Percentiles rank a stretch among this genome's conserved stretches.
Conservation (phyloP, 30 jellyfish, hydroid and myxozoan genomes). For the Aurelia sp. region DNA sequence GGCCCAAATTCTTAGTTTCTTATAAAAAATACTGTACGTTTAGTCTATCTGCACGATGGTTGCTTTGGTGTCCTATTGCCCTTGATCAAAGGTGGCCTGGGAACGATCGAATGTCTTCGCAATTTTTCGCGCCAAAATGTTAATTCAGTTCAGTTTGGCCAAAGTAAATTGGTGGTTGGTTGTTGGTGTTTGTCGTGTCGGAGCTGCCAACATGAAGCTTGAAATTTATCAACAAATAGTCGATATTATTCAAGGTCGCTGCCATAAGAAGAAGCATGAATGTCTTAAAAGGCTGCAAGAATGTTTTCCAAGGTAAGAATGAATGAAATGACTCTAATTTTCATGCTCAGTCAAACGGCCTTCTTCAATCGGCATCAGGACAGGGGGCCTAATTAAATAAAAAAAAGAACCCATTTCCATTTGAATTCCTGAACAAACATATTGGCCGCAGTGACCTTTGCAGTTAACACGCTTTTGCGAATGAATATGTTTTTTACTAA, state of each 20-base stretch:
- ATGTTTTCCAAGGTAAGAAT: constrained; percentile 28
- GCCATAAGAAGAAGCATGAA: constrained; percentile 16
- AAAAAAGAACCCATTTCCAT: background rate
- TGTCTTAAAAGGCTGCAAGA: constrained; percentile 11
- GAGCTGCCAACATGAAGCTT: constrained; percentile 36
- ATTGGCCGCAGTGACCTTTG: background rate
- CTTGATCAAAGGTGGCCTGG: too few species aligned
- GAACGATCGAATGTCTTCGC: background rate
- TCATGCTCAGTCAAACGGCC: background rate
- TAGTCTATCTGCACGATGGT: too few species aligned
- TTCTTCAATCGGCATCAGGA: background rate
- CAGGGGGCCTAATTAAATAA: background rate
- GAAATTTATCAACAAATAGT: constrained; percentile 30
- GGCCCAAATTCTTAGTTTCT: too few species aligned
- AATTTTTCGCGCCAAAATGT: constrained; percentile 5
- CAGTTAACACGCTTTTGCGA: background rate
- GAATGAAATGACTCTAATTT: background rate
- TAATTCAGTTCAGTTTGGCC: background rate
- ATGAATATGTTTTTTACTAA: background rate
- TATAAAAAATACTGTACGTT: too few species aligned
- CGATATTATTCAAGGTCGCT: background rate
- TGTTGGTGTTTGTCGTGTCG: background rate
- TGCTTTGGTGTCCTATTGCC: too few species aligned
- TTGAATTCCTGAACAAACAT: background rate
- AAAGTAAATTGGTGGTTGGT: background rate